These are phyloP conservation scores for Trypoxylon attenuatum DNA, from an alignment of 2,888 invertebrate species.

Conservation along the genomic window DNA sequence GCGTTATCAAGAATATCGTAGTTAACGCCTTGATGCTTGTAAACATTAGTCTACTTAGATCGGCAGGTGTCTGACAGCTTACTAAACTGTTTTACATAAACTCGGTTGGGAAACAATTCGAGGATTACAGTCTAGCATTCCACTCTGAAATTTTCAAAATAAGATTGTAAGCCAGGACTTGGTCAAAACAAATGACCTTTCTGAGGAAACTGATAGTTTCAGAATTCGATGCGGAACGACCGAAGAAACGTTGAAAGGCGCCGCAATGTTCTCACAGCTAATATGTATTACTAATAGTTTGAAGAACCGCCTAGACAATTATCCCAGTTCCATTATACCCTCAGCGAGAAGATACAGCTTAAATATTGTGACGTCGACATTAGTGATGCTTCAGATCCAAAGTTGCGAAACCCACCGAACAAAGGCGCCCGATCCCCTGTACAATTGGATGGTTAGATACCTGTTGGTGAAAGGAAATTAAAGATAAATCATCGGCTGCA, in stretches of 20 bases:
- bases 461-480: too few relatives aligned
- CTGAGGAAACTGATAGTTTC: slow-evolving; percentile 21
- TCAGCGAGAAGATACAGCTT: background rate
- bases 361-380: slow-evolving; percentile 31
- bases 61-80: background rate
- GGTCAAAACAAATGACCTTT: too few relatives aligned
- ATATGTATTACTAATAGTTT: too few relatives aligned
- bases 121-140: too few relatives aligned
- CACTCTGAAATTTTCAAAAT: too few relatives aligned
- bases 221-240: slow-evolving; percentile 29
- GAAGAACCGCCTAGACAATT: slow-evolving; percentile 18
- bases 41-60: background rate
- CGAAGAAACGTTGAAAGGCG: slow-evolving; percentile 19
- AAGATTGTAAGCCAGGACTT: too few relatives aligned
- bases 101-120: slow-evolving; percentile 30
- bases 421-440: background rate
- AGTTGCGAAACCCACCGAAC: background rate
- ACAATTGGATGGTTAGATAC: too few relatives aligned
- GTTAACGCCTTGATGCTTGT: background rate
- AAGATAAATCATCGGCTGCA: too few relatives aligned
- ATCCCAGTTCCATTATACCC: slow-evolving; percentile 17
- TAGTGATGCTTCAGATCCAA: slow-evolving; percentile 17
- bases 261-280: slow-evolving; percentile 27
- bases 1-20: too few relatives aligned
- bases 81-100: slow-evolving; percentile 26